A percentile compares a stretch with the other conserved stretches of the same genome.
phyloP scores from a whole-genome alignment of 2,888 invertebrate species.

The Drosophila tanythrix region DNA sequence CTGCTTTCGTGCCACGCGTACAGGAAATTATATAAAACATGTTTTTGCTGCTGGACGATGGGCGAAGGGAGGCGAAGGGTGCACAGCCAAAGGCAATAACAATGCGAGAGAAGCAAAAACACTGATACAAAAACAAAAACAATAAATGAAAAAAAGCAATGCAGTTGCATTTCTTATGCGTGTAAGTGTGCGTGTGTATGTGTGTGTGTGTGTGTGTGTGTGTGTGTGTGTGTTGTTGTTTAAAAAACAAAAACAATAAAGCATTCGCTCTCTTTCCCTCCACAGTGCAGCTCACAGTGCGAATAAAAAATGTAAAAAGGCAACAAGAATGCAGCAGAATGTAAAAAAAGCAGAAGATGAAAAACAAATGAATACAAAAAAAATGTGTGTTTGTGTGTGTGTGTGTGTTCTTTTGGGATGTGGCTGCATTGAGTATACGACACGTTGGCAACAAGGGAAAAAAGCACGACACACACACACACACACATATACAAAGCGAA shows the following conservation, averaged over 20 bases:
- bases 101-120: conserved; percentile 43
- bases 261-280: conserved; percentile 33
- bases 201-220: neutral
- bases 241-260: conserved; percentile 70
- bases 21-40: conserved; percentile 81
- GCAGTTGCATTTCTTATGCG: conserved; percentile 58
- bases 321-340: conserved; percentile 37
- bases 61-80: neutral
- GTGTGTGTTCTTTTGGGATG: conserved; percentile 53
- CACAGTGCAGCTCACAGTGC: neutral
- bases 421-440: conserved; percentile 68
- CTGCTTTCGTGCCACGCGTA: conserved; percentile 77
- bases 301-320: neutral
- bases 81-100: conserved; percentile 55
- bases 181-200: neutral
- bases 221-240: conserved; percentile 47
- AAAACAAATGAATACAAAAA: conserved; percentile 25
- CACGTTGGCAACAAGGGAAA: conserved; percentile 62
- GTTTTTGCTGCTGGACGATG: conserved; percentile 46
- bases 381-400: conserved; percentile 21
- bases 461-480: conserved; percentile 16
- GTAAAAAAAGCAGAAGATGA: conserved; percentile 2
- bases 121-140: conserved; percentile 4
- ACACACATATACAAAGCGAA: conserved; percentile 11
- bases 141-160: conserved; percentile 23